These are phyloP conservation scores for Musca vetustissima DNA, from an alignment of 1,140 invertebrate species.

Conservation along the genomic window DNA sequence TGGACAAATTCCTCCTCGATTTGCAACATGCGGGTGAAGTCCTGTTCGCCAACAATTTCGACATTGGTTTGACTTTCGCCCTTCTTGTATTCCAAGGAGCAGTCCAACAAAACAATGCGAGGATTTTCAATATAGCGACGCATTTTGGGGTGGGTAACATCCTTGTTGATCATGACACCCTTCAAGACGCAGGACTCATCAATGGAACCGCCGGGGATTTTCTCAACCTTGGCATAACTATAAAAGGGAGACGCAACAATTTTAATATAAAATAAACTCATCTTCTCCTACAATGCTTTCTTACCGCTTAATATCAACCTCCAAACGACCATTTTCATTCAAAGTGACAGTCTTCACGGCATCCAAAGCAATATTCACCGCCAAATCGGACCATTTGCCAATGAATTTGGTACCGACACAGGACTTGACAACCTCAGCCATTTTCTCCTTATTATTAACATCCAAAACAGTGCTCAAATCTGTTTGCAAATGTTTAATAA, in stretches of 20 bases:
- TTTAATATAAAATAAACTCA: neutral
- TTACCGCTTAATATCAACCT: constrained; percentile 95
- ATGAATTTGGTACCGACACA: constrained; percentile 98
- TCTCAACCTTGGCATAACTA: constrained; percentile 94
- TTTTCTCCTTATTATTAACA: constrained; percentile 76
- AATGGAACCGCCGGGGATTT: constrained; percentile 94
- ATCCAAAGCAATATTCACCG: constrained; percentile 92
- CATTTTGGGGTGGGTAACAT: constrained; percentile 98
- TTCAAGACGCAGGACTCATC: constrained; percentile 93
- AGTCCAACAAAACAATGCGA: constrained; percentile 92
- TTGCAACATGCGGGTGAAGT: constrained; percentile 91
- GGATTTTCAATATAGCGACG: constrained; percentile 93
- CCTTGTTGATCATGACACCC: constrained; percentile 99
- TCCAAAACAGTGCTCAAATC: constrained; percentile 84
- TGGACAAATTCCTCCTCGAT: constrained; percentile 95
- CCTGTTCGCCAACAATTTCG: constrained; percentile 92
- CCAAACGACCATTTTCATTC: constrained; percentile 86
- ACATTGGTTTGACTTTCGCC: constrained; percentile 98
- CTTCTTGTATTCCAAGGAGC: constrained; percentile 97
- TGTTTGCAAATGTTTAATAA: constrained; percentile 78
- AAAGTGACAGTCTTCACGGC: constrained; percentile 90
- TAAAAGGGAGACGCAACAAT: too few species aligned
- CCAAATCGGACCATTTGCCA: constrained; percentile 90
- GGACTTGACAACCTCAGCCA: constrained; percentile 86
- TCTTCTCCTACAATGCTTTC: neutral